These are phyloP conservation scores for Spermophilus dauricus DNA, from an alignment of 2,113 vertebrate genomes.

Conservation along the genomic window DNA sequence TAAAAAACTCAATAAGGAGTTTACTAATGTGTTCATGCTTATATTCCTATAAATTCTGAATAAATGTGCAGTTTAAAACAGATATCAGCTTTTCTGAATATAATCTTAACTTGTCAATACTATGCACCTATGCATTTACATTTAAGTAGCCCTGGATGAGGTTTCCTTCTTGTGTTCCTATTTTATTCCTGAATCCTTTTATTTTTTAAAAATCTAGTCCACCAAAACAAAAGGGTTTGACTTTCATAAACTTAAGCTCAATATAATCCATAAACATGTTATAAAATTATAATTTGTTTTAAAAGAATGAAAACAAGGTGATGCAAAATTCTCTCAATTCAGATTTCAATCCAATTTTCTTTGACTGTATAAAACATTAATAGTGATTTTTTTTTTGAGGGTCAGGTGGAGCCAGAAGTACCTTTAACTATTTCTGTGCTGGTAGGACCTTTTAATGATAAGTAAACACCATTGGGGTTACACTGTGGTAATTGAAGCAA, in stretches of 20 bases:
- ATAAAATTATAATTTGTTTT: constrained; percentile 20
- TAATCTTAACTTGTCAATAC: not conserved
- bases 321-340: not conserved
- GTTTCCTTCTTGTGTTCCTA: not conserved
- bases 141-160: not conserved
- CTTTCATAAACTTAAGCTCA: constrained; percentile 37
- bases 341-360: not conserved
- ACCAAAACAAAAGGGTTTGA: not conserved
- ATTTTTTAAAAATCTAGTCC: not conserved
- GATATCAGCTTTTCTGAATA: constrained; percentile 38
- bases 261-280: not conserved
- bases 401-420: not conserved
- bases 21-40: not conserved
- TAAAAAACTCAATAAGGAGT: constrained; percentile 40
- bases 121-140: not conserved
- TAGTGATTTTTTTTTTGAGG: constrained; percentile 1
- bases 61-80: constrained; percentile 54
- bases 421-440: not conserved
- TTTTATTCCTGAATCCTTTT: not conserved
- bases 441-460: not conserved
- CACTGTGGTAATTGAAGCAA: not conserved
- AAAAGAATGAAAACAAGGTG: constrained; percentile 18
- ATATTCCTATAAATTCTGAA: constrained; percentile 64
- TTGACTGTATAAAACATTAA: not conserved
- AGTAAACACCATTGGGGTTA: not conserved